Evolutionary conservation across 2,888 invertebrate species (phyloP).

Genomic region (Auanema sp.): DNA sequence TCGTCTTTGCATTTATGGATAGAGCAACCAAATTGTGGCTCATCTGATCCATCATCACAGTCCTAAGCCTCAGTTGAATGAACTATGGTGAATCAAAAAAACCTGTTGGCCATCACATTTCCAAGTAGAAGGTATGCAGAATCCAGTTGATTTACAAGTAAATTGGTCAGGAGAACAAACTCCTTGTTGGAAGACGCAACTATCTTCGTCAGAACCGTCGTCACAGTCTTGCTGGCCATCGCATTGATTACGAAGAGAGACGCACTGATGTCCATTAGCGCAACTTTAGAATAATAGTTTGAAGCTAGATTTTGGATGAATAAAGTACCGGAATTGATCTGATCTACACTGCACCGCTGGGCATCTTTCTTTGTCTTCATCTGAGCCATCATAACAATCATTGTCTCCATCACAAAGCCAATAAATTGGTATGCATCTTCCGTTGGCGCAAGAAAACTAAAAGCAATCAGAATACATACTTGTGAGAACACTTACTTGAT

Average conservation of each 20-base stretch:
- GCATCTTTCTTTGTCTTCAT: slow-evolving; percentile 85
- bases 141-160: slow-evolving; percentile 70
- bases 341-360: slow-evolving; percentile 61
- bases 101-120: slow-evolving; percentile 87
- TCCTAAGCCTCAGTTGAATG: too few relatives aligned
- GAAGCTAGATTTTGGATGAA: neutral
- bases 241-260: slow-evolving; percentile 84
- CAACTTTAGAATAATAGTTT: slow-evolving; percentile 69
- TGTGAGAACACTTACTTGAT: slow-evolving; percentile 69
- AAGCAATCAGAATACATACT: neutral
- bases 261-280: slow-evolving; percentile 85
- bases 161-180: slow-evolving; percentile 63
- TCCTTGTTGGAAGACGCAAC: slow-evolving; percentile 46
- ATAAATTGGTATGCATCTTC: slow-evolving; percentile 86
- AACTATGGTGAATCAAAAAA: too few relatives aligned
- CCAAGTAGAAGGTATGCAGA: slow-evolving; percentile 92
- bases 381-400: slow-evolving; percentile 86
- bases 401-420: slow-evolving; percentile 79
- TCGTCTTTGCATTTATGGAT: slow-evolving; percentile 51
- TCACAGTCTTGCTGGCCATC: slow-evolving; percentile 96
- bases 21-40: slow-evolving; percentile 66
- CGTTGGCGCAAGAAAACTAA: slow-evolving; percentile 82
- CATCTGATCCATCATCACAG: slow-evolving; percentile 94
- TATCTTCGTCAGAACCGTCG: slow-evolving; percentile 72
- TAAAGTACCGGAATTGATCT: slow-evolving; percentile 50